Evolutionary conservation across 2,888 invertebrate genomes (phyloP).

Genomic region (Tanytarsus gracilentus): DNA sequence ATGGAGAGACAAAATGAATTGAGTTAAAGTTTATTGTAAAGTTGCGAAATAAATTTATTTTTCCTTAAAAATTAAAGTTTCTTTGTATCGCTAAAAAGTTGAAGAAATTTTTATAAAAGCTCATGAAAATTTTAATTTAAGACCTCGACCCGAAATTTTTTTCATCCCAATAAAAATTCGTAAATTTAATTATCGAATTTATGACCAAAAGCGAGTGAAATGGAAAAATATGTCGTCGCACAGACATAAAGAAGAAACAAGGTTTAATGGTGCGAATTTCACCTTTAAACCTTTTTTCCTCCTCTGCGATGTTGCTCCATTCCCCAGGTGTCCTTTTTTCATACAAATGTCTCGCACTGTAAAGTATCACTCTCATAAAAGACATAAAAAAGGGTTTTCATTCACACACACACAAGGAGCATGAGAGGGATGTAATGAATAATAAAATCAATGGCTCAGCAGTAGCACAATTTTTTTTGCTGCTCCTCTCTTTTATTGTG

Average conservation of each 20-base stretch:
- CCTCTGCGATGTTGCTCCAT: background rate
- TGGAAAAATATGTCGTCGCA: background rate
- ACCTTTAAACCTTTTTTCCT: conserved; percentile 5
- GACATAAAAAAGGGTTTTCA: conserved; percentile 20
- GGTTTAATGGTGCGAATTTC: conserved; percentile 21
- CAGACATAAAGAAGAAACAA: too few species aligned
- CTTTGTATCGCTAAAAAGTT: too few species aligned
- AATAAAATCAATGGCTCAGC: conserved; percentile 16
- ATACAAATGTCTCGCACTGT: background rate
- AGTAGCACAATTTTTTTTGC: background rate
- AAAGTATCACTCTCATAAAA: conserved; percentile 12
- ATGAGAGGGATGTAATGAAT: conserved; percentile 16
- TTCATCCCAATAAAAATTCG: too few species aligned
- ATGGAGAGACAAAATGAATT: background rate
- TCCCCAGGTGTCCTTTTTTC: background rate
- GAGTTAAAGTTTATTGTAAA: too few species aligned
- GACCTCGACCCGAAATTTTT: too few species aligned
- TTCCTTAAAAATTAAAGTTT: too few species aligned
- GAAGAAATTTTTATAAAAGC: too few species aligned
- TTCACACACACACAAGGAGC: background rate
- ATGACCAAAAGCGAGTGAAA: background rate
- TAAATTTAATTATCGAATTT: background rate
- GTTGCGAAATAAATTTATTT: background rate
- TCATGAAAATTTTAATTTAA: too few species aligned
- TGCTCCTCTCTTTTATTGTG: background rate